Percentiles rank a stretch among this genome's conserved stretches.
These are phyloP conservation scores for Sinocyclocheilus maitianheensis DNA, from an alignment of 2,113 vertebrate species.

Conservation along the genomic window DNA sequence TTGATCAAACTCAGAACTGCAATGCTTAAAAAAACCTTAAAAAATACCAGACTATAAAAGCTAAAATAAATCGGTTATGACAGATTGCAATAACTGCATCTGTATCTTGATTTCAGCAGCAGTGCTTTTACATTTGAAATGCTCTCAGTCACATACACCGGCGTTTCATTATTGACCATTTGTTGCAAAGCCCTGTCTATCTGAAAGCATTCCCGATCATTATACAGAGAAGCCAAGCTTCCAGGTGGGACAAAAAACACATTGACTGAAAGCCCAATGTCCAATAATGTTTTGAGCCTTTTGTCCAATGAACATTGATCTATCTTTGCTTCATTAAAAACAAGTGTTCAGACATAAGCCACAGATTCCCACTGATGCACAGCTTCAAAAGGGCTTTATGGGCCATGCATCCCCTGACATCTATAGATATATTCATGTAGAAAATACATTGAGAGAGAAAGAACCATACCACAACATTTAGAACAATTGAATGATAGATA, in stretches of 20 bases:
- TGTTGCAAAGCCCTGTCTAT: background rate
- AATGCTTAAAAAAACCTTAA: background rate
- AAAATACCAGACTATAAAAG: background rate
- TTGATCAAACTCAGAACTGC: background rate
- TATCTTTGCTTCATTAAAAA: conserved; percentile 5
- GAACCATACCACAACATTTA: background rate
- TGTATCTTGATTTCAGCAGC: background rate
- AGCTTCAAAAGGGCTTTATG: background rate
- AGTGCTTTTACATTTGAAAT: background rate
- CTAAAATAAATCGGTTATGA: background rate
- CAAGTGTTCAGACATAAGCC: conserved; percentile 3
- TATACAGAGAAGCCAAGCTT: background rate
- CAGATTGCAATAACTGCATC: background rate
- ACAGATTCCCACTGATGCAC: background rate
- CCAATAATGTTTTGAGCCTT: background rate
- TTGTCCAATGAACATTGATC: background rate
- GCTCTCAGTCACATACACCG: background rate
- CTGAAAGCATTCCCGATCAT: background rate
- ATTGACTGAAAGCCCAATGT: background rate
- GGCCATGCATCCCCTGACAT: background rate
- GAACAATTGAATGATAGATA: background rate
- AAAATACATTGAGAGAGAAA: background rate
- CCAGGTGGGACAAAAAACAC: conserved; percentile 9
- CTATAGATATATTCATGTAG: background rate
- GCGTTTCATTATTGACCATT: background rate